Base-by-base conservation (phyloP, 2,113 vertebrate genomes). In the Phaetusa simplex region DNA sequence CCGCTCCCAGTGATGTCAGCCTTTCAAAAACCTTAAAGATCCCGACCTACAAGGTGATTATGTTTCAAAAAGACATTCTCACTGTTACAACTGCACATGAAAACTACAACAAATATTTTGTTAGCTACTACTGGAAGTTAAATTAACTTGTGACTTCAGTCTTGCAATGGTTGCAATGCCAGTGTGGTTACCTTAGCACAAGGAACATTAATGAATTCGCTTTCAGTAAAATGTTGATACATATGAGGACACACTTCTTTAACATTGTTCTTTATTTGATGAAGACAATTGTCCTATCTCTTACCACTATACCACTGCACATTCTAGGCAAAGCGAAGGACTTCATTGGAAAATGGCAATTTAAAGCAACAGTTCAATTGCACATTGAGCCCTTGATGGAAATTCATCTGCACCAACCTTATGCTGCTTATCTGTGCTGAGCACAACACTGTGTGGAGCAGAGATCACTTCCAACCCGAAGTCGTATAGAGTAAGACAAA, bases 21-120 rank as follows among this genome's bases (percentile, higher is more conserved):
- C 40, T 76, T 77, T 43, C 38, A 20, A 38, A 59, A 58, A 14
- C 34, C 80, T 40, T 11, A 4, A 65, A 32, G n/a, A 58, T n/a
- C 30, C 3, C 22, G 66, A 2, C 26, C 49, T 32, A 2, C 65
- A 14, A 5, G 0, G 2, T 1, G 8, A 2, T 21, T 18, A 5
- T 9, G 26, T 7, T 73, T 81, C 71, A 80, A 6, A 72, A 58
- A 56, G 62, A 16, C 11, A 8, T 26, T n/a, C 62, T 49, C 42
- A 20, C 12, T 16, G 27, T 7, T 40, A 21, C 9, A 52, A 4
- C 2, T 27, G 21, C 70, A 27, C 66, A 30, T 27, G 16, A 9
- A 78, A 79, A 9, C 17, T 8, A 22, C 47, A 72, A 43, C 23
- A 76, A 43, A 8, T 3, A 4, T 53, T 72, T 58, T 38, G 49